These are phyloP conservation scores for Neofelis nebulosa DNA, from an alignment of 2,113 vertebrate genomes.

Conservation along the genomic window DNA sequence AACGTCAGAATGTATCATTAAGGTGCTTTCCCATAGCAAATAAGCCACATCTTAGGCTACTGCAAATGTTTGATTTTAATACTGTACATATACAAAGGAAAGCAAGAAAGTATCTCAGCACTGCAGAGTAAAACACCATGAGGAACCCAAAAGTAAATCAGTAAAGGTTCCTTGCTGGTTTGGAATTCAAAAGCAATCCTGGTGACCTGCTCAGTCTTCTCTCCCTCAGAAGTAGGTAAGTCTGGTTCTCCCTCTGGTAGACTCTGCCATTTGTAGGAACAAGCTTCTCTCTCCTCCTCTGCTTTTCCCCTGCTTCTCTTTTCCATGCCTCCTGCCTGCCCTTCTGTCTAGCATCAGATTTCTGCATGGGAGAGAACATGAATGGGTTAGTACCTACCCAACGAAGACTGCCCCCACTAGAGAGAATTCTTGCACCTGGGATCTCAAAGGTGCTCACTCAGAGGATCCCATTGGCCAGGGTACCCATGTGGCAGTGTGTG, in stretches of 20 bases:
- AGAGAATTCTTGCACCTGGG: background rate
- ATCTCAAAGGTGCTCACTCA: background rate
- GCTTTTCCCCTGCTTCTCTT: background rate
- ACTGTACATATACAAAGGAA: background rate
- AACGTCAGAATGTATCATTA: background rate
- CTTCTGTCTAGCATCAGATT: background rate
- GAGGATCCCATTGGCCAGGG: too few relatives aligned
- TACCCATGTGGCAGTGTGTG: fast-evolving
- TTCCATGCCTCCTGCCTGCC: background rate
- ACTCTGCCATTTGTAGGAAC: background rate
- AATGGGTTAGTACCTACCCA: background rate
- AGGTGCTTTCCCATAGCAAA: background rate
- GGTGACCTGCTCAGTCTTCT: background rate
- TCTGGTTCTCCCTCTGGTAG: background rate
- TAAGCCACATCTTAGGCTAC: background rate
- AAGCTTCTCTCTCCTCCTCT: background rate
- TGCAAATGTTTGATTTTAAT: background rate
- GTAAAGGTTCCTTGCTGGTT: background rate
- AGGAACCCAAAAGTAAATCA: background rate
- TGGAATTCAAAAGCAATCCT: background rate
- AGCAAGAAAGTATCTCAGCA: background rate
- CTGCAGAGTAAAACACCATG: background rate
- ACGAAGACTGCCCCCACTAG: background rate
- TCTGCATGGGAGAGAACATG: background rate
- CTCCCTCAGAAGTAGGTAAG: background rate